Evolutionary conservation across 2,797 vertebrate species (phyloP), one percentile per base, ranked within the genome.

Genomic region (Onychomys arenicola): DNA sequence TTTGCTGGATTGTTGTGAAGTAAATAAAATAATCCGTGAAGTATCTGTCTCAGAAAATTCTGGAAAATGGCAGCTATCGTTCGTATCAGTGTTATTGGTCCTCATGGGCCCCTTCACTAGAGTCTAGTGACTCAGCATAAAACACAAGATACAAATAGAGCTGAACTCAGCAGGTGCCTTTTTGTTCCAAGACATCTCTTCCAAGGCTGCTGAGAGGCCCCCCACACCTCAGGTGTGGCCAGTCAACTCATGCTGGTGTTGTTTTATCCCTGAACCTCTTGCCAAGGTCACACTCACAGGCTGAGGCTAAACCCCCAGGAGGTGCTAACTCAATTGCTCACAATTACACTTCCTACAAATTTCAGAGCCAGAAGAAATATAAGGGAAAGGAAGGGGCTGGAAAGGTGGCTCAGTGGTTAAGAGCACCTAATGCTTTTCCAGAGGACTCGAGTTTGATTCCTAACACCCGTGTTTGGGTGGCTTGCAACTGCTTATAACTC

Each of bases 231-330:
- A n/a, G 11, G 25, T 37, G 16, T 14, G 57, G 2, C 46, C 59
- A 11, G 6, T 63, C 25, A 8, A 40, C 83, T 34, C 2, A 21
- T 4, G 37, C 6, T 0, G 0, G 2, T 32, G 37, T 27, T 32
- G 4, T 34, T 81, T 37, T 17, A 34, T 69, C 77, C 19, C 1
- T 43, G 43, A 46, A 49, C 65, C 13, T 40, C 61, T 76, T 57
- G 52, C 57, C 65, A 77, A 65, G 65, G 46, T 40, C 59, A 81
- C 43, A 37, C 0, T 14, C 27, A n/a, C 12, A 2, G 9, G 73
- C n/a, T 37, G 2, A 9, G 19, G 2, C 52, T 75, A 14, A 40
- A n/a, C 49, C 10, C 4, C 46, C n/a, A 3, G 65, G 63, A 91
- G 34, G 32, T 21, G 0, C 71, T 40, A 7, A 63, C 16, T 81